Evolutionary conservation across 1,140 invertebrate species (phyloP).

Genomic region (Drosophila bocqueti): DNA sequence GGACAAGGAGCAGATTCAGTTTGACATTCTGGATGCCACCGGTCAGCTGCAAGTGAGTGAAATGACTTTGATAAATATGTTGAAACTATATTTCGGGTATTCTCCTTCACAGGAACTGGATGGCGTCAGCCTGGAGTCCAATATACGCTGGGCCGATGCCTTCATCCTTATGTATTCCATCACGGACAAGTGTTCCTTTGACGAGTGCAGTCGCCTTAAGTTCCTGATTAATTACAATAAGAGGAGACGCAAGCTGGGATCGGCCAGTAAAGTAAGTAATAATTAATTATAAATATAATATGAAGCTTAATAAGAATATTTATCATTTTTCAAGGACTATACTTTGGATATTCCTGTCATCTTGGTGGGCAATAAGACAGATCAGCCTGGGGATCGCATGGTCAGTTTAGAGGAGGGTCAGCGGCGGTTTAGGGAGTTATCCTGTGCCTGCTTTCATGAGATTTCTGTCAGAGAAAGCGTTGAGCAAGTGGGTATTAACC

Average conservation of each 20-base stretch:
- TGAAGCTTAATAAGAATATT: too few relatives aligned
- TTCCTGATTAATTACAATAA: conserved; percentile 93
- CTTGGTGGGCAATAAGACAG: conserved; percentile 92
- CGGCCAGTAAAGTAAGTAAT: conserved; percentile 83
- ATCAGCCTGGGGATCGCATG: conserved; percentile 91
- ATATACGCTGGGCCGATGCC: conserved; percentile 93
- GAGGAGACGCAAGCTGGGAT: conserved; percentile 87
- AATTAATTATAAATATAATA: too few relatives aligned
- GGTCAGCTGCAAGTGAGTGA: conserved; percentile 89
- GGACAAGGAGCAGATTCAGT: conserved; percentile 91
- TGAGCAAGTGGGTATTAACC: conserved; percentile 87
- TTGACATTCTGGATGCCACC: conserved; percentile 93
- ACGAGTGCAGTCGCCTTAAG: conserved; percentile 92
- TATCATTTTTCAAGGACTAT: conserved; percentile 86
- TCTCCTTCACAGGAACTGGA: conserved; percentile 87
- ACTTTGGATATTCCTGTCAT: conserved; percentile 89
- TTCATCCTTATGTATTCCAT: conserved; percentile 94
- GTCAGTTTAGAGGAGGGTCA: conserved; percentile 90
- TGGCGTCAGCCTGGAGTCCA: conserved; percentile 89
- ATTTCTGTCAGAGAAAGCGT: conserved; percentile 93
- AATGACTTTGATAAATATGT: neutral
- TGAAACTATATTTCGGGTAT: neutral
- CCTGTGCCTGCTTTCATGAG: conserved; percentile 93
- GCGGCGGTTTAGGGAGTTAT: conserved; percentile 90
- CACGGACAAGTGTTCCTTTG: conserved; percentile 93